phyloP scores from a whole-genome alignment of 2,113 vertebrate species.

The Malurus melanocephalus region DNA sequence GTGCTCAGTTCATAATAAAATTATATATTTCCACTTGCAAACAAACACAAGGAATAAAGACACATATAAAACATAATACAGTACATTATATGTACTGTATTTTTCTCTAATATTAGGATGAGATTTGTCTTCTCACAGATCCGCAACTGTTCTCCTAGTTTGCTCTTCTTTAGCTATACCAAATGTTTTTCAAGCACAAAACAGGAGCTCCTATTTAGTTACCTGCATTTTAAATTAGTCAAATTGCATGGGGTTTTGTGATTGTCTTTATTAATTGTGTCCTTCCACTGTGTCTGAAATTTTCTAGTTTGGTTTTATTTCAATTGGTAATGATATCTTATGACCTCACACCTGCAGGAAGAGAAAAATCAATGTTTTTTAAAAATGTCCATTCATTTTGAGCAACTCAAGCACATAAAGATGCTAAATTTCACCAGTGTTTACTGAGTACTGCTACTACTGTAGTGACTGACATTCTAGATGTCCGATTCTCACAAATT shows the following conservation, averaged over 20 bases:
- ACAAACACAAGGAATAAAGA: not conserved
- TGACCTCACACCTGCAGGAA: not conserved
- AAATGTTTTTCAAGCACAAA: not conserved
- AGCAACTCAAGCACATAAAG: not conserved
- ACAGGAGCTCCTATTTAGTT: not conserved
- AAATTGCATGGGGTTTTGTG: not conserved
- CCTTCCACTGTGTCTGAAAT: not conserved
- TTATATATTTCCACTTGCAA: not conserved
- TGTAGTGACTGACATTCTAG: not conserved
- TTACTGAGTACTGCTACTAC: not conserved
- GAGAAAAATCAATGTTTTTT: not conserved
- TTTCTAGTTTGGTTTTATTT: not conserved
- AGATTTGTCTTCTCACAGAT: not conserved
- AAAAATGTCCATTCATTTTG: not conserved
- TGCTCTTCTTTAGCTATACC: not conserved
- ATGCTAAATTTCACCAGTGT: not conserved
- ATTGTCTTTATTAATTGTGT: not conserved
- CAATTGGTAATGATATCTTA: not conserved
- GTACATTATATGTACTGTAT: not conserved
- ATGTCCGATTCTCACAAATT: not conserved
- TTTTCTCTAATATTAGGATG: not conserved
- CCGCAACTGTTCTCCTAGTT: not conserved
- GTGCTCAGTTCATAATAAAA: not conserved
- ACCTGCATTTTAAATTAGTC: not conserved
- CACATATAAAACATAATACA: not conserved